Percentiles rank a stretch among this genome's conserved stretches.
Conservation (phyloP, 2,888 invertebrate species). For the Stenichneumon culpator region DNA sequence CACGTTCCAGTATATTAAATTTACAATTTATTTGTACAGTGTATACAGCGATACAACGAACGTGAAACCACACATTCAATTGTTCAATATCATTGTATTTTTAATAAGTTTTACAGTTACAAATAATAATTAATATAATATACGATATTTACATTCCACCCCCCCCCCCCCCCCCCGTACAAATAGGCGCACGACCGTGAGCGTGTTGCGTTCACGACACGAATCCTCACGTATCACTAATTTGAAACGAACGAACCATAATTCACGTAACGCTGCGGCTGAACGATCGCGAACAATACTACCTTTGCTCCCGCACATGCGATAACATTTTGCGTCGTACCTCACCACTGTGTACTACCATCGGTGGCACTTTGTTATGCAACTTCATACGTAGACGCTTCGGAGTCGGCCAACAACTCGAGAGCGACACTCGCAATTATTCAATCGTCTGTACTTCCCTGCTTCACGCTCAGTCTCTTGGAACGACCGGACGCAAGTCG, state of each 20-base stretch:
- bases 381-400: slow-evolving; percentile 52
- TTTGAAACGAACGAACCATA: slow-evolving; percentile 33
- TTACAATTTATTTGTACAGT: too few species aligned
- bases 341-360: slow-evolving; percentile 31
- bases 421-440: slow-evolving; percentile 63
- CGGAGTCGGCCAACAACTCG: slow-evolving; percentile 58
- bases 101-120: too few species aligned
- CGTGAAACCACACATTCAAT: too few species aligned
- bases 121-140: not conserved
- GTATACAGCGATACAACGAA: too few species aligned
- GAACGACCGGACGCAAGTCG: not conserved
- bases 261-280: slow-evolving; percentile 3
- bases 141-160: not conserved
- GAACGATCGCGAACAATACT: slow-evolving; percentile 36
- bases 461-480: slow-evolving; percentile 32
- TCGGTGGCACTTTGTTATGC: slow-evolving; percentile 57
- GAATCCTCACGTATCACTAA: slow-evolving; percentile 43
- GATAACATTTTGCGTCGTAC: slow-evolving; percentile 51
- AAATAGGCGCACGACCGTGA: slow-evolving; percentile 5
- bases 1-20: too few species aligned
- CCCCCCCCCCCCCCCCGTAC: not conserved
- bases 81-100: too few species aligned
- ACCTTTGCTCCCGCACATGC: slow-evolving; percentile 30
- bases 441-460: slow-evolving; percentile 49
- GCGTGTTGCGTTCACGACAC: slow-evolving; percentile 5